Base-by-base conservation (phyloP, 1,140 invertebrate genomes). In the Neodiprion pinetum region DNA sequence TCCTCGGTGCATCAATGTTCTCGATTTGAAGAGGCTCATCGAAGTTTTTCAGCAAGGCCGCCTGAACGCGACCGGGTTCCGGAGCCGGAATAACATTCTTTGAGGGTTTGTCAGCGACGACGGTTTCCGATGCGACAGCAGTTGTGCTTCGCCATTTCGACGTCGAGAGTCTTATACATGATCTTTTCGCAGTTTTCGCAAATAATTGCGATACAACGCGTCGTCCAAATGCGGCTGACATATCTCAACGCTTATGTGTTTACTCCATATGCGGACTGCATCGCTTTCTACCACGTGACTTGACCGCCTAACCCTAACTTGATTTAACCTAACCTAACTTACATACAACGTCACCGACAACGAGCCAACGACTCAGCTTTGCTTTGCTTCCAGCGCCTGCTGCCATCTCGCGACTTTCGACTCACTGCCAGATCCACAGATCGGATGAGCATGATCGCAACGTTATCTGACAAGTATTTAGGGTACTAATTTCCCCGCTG, bases 41-140 rank as follows among this genome's bases (percentile, higher is more conserved):
- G 74, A 89, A 84, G 74, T 89, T 80, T 70, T 88, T 88, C 48
- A 91, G 79, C 12, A 91, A 83, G 21, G 90, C 91, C 12, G 90
- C 86, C 70, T 82, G 81, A 68, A 86, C 80, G 76, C 79, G 84
- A 5, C 76, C 77, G 10, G 80, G 67, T 49, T 79, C 77, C 10
- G 76, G 69, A 66, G 70, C 68, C 11, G 81, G 75, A 28, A 76
- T 72, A 1, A 17, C 17, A n/a, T 28, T 66, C 48, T n/a, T 70
- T 48, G 50, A 69, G 49, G 69, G 17, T 17, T 72, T 17, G 11
- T 9, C 17, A n/a, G 11, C 70, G 12, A 40, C 14, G 12, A 28
- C 14, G 10, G 50, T 48, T 23, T 75, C 71, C 9, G 67, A 67
- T 17, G 67, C 66, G 12, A n/a, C 48, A 49, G 40, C 14, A 11